These are phyloP conservation scores for Campaea margaritaria DNA, from an alignment of 2,888 invertebrate genomes.

Conservation along the genomic window DNA sequence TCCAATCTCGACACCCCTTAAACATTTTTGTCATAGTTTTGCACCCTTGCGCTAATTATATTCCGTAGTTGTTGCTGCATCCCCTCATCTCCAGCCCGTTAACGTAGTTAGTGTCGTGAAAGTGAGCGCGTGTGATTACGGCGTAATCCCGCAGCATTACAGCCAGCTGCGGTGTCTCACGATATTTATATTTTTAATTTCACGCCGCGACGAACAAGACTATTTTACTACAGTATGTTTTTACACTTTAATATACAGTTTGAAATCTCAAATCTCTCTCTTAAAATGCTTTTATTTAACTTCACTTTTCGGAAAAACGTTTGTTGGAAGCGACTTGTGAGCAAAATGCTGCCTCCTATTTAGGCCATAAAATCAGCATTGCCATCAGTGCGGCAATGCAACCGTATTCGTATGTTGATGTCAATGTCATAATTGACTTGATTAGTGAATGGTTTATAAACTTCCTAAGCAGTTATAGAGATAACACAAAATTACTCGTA, in stretches of 20 bases:
- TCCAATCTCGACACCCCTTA: conserved; percentile 8
- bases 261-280: too few species aligned
- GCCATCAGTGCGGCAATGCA: too few species aligned
- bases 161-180: conserved; percentile 65
- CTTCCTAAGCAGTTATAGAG: too few species aligned
- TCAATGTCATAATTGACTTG: too few species aligned
- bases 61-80: conserved; percentile 2
- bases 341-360: too few species aligned
- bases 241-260: conserved; percentile 22
- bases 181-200: conserved; percentile 76
- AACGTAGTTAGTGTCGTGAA: conserved; percentile 42
- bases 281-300: too few species aligned
- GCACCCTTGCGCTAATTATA: conserved; percentile 11
- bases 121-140: conserved; percentile 51
- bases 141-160: conserved; percentile 57
- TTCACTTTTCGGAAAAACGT: too few species aligned
- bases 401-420: too few species aligned
- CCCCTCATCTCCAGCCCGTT: conserved; percentile 1
- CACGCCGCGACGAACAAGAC: conserved; percentile 57
- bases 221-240: conserved; percentile 39
- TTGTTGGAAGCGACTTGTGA: too few species aligned
- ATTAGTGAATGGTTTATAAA: too few species aligned
- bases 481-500: too few species aligned
- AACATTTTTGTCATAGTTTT: conserved; percentile 11
- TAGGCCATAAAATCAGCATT: too few species aligned